Conservation (phyloP, 2,888 invertebrate genomes). For the Nesidiocoris tenuis region DNA sequence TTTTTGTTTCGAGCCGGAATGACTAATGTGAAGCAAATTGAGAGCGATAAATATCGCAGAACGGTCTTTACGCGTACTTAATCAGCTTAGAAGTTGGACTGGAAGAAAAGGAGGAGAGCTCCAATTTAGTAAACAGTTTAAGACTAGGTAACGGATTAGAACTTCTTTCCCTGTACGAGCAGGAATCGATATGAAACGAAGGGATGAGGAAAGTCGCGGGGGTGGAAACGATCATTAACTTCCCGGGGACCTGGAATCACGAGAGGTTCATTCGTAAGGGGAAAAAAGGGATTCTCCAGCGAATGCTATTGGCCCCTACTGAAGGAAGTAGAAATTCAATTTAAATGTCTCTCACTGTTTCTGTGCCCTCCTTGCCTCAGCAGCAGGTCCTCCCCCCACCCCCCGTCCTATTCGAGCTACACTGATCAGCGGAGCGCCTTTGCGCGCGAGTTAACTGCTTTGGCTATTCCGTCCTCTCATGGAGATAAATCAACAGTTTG, state of each 20-base stretch:
- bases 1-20: not conserved
- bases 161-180: not conserved
- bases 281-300: not conserved
- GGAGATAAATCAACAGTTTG: too few relatives aligned
- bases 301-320: not conserved
- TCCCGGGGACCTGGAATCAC: not conserved
- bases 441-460: not conserved
- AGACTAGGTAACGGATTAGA: not conserved
- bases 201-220: not conserved
- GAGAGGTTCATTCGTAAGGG: not conserved
- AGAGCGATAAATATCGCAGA: not conserved
- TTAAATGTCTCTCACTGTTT: not conserved
- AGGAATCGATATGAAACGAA: not conserved
- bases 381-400: not conserved
- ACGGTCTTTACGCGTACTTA: not conserved
- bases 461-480: too few relatives aligned
- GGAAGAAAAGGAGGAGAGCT: not conserved
- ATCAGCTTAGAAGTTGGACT: not conserved
- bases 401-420: not conserved
- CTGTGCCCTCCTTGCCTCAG: not conserved
- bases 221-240: not conserved
- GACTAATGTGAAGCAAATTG: not conserved
- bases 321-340: not conserved
- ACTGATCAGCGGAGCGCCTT: not conserved
- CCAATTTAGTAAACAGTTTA: not conserved